These are phyloP conservation scores for Lepidocyrtinus sp. DNA, from an alignment of 2,888 invertebrate species.

Conservation along the genomic window DNA sequence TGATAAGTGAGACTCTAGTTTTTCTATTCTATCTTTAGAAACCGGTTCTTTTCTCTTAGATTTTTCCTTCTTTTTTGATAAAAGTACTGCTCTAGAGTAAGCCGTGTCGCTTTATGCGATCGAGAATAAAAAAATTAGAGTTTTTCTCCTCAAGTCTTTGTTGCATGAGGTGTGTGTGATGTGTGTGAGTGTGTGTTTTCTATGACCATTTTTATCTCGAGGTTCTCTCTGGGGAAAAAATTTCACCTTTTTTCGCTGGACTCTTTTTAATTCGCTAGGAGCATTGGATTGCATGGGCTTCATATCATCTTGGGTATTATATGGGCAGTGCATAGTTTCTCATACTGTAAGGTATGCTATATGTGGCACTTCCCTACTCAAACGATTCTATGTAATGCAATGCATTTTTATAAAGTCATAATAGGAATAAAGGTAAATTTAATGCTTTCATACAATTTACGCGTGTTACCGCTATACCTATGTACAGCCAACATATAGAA, in stretches of 20 bases:
- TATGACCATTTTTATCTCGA: background rate
- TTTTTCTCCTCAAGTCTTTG: conserved; percentile 28
- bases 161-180: conserved; percentile 29
- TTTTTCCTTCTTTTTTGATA: conserved; percentile 32
- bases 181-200: too few species aligned
- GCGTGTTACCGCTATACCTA: conserved; percentile 19
- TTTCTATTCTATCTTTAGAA: conserved; percentile 57
- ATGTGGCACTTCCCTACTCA: background rate
- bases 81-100: conserved; percentile 36
- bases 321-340: background rate
- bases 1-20: conserved; percentile 35
- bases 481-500: too few species aligned
- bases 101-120: conserved; percentile 38
- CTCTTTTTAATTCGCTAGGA: conserved; percentile 36
- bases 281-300: too few species aligned
- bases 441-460: conserved; percentile 1
- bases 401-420: background rate
- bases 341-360: conserved; percentile 19
- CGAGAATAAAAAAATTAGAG: conserved; percentile 26
- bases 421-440: background rate
- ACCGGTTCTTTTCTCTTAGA: conserved; percentile 57
- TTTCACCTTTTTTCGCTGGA: conserved; percentile 46
- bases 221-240: conserved; percentile 50
- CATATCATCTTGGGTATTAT: background rate
- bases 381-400: background rate